phyloP scores from a whole-genome alignment of 2,888 invertebrate species.

The Vannuccia rotundouncinata region DNA sequence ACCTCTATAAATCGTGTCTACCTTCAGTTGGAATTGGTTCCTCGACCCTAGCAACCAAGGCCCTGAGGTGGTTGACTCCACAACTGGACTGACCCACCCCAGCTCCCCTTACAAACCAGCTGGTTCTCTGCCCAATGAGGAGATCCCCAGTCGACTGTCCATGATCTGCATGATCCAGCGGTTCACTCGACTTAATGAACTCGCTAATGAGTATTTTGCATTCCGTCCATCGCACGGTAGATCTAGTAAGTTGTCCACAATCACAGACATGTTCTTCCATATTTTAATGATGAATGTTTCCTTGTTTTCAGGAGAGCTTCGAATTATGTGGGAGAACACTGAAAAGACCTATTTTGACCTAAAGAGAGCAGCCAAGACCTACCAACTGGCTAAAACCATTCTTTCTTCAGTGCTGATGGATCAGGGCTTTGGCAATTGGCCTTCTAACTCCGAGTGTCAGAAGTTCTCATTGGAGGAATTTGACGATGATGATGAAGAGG shows the following conservation, averaged over 20 bases:
- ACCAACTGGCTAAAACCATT: not conserved
- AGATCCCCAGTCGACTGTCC: not conserved
- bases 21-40: conserved; percentile 25
- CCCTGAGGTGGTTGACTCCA: conserved; percentile 24
- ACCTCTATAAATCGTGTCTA: too few relatives aligned
- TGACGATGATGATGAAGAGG: not conserved
- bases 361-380: not conserved
- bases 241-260: conserved; percentile 4
- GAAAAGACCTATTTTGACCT: not conserved
- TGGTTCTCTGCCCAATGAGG: not conserved
- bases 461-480: not conserved
- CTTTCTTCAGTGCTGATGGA: not conserved
- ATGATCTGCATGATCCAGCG: conserved; percentile 30
- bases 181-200: not conserved
- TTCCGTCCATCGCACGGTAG: conserved; percentile 3
- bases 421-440: not conserved
- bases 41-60: conserved; percentile 15
- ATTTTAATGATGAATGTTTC: not conserved
- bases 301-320: not conserved
- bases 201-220: conserved; percentile 30
- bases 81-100: conserved; percentile 13
- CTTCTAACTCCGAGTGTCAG: not conserved
- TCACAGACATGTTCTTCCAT: not conserved
- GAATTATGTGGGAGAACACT: not conserved
- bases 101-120: conserved; percentile 28